A percentile compares a stretch with the other conserved stretches of the same genome.
Evolutionary conservation across 2,888 invertebrate species (phyloP).

Genomic region (Tuta absoluta): DNA sequence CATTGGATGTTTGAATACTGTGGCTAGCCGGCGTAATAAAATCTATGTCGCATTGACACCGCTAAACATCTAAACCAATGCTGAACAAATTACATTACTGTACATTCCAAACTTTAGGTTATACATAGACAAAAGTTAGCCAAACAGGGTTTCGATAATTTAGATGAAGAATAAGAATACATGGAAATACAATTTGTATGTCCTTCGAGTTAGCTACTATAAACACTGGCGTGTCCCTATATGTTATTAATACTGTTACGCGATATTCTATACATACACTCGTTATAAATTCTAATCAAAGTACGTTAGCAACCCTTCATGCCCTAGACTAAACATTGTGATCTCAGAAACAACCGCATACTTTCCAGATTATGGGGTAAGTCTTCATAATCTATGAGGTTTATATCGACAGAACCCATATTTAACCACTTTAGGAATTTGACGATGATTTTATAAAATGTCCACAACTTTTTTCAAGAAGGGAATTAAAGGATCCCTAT

Average conservation of each 20-base stretch:
- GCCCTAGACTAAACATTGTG: conserved; percentile 44
- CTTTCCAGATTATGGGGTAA: conserved; percentile 56
- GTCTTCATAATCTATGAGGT: conserved; percentile 48
- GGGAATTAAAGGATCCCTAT: background rate
- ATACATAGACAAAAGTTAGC: conserved; percentile 15
- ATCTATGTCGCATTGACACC: conserved; percentile 36
- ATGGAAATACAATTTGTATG: conserved; percentile 13
- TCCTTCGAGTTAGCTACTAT: conserved; percentile 17
- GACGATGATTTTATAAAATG: background rate
- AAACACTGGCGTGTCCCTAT: conserved; percentile 38
- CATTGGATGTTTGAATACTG: conserved; percentile 28
- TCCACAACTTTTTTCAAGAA: background rate
- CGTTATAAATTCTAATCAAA: conserved; percentile 37
- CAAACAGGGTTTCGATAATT: conserved; percentile 20
- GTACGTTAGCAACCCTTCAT: conserved; percentile 39
- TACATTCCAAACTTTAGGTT: conserved; percentile 22
- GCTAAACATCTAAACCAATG: conserved; percentile 26
- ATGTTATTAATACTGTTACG: conserved; percentile 65
- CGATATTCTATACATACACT: conserved; percentile 44
- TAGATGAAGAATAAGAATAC: conserved; percentile 19
- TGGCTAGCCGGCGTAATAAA: conserved; percentile 47
- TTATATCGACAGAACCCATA: background rate
- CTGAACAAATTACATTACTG: conserved; percentile 22
- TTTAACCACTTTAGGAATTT: background rate
- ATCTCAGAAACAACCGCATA: conserved; percentile 52